These are phyloP conservation scores for Willowsia nigromaculata DNA, from an alignment of 2,888 invertebrate genomes.

Conservation along the genomic window DNA sequence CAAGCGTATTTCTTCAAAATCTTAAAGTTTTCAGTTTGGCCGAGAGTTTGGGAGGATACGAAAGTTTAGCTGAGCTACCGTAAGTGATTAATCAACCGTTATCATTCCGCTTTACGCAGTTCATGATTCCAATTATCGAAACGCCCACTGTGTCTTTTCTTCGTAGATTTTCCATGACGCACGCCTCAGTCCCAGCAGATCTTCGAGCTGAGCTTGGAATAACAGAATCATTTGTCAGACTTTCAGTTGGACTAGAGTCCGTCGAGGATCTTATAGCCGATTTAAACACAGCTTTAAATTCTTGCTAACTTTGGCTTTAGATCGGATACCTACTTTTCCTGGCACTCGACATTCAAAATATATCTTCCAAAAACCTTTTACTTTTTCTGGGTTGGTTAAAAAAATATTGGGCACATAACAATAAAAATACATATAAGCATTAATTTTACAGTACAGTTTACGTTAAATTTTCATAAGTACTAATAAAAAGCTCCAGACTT, in stretches of 20 bases:
- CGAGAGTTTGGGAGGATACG: conserved; percentile 97
- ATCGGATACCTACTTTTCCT: background rate
- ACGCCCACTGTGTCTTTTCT: too few relatives aligned
- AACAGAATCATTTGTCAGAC: conserved; percentile 89
- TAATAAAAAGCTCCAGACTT: too few relatives aligned
- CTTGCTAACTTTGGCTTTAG: conserved; percentile 46
- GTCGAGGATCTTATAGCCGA: conserved; percentile 91
- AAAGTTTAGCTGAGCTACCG: conserved; percentile 97
- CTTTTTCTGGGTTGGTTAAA: background rate
- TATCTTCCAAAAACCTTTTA: background rate
- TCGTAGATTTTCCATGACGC: conserved; percentile 93
- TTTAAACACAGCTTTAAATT: conserved; percentile 88
- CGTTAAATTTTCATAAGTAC: background rate
- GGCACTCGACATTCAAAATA: background rate
- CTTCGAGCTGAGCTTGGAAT: conserved; percentile 89
- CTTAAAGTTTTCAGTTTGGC: conserved; percentile 92
- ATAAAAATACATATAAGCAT: background rate
- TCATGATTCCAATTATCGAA: background rate
- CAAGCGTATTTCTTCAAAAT: conserved; percentile 87
- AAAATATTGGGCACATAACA: background rate
- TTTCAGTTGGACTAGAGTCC: conserved; percentile 95
- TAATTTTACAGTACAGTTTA: background rate
- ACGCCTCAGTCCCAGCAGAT: conserved; percentile 91
- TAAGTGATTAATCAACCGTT: conserved; percentile 84
- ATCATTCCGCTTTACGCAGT: background rate